Evolutionary conservation across 2,797 vertebrate genomes (phyloP), one percentile per base, ranked within the genome.

Genomic region (Helarctos malayanus): DNA sequence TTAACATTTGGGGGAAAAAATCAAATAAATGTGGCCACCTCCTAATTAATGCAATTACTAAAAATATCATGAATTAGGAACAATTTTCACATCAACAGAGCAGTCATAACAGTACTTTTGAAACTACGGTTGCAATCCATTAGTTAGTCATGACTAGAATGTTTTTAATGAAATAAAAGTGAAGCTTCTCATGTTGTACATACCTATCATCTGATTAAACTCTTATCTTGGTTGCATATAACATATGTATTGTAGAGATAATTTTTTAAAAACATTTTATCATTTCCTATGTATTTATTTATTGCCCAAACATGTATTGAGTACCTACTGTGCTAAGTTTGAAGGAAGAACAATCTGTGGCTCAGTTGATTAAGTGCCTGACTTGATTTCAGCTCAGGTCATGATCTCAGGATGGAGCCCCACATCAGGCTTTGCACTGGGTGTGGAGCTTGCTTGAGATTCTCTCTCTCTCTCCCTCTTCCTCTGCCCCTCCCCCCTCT

Each of bases 21-120:
- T 81, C 45, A 90, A 94, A 95, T 56, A 3, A 47, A 92, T 82
- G 49, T 94, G 59, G 91, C 85, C 49, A 41, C 73, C 14, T 84
- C 25, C 49, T 95, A 97, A 97, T 82, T 75, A 94, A 92, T 25
- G 27, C 73, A 81, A 81, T 94, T 91, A 71, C 91, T 95, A 95
- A 97, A 97, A 95, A 89, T 96, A 73, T 91, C 57, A 38, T 78
- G 91, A 96, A 96, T 95, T 84, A 65, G 21, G 35, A 95, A 84
- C 15, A 84, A 97, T 95, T 98, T 98, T 97, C 85, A 82, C 47
- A 93, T 97, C 97, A 96, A 41, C 11, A 89, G 85, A 85, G 41
- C 25, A 89, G 27, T 93, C 91, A 97, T 87, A 97, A 95, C 86
- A 97, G 75, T 82, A 29, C 41, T 89, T 97, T 54, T 82, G 19